Evolutionary conservation across 2,113 vertebrate species (phyloP), one percentile per base, ranked within the genome.

Genomic region (Dinomys branickii): DNA sequence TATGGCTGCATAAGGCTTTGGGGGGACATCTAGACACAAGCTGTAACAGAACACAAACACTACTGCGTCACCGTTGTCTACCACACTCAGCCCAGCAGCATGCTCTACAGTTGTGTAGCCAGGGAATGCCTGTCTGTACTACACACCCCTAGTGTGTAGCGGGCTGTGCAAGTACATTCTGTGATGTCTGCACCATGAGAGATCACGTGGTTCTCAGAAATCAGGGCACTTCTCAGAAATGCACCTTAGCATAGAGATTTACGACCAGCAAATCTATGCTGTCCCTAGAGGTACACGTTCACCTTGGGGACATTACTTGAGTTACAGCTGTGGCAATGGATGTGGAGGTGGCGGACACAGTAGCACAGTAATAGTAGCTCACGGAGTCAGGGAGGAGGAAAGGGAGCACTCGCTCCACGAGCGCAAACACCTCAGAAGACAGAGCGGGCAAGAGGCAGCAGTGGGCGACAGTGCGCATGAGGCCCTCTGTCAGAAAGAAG

Each of bases 361-460:
- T 1, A 22, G 11, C 10, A 6, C 1, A 0, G n/a, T 11, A 10
- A 50, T 0, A 9, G 7, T 13, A 47, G 50, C 73, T 26, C 50
- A 3, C 33, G 17, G 24, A 52, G 67, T 13, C 26, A 3, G 65
- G 26, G 38, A 22, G 54, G 17, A 17, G 63, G 38, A 58, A 19
- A n/a, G 16, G 82, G 3, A 5, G 26, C 0, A 7, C 44, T 9
- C 16, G 0, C 13, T 35, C 75, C 2, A 9, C 0, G 35, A 59
- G 61, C 14, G 69, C 28, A 2, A 5, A 16, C 35, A 7, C 13
- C 30, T 63, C 13, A 24, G 59, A 52, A 17, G n/a, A 59, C 26
- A 9, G 52, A 41, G 35, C 12, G 24, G 47, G 65, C 3, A 12
- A 38, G 44, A 11, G 44, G 19, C 65, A 4, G 8, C 19, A 59